Evolutionary conservation across 2,797 vertebrate species (phyloP).

Genomic region (Gobionotothen gibberifrons): DNA sequence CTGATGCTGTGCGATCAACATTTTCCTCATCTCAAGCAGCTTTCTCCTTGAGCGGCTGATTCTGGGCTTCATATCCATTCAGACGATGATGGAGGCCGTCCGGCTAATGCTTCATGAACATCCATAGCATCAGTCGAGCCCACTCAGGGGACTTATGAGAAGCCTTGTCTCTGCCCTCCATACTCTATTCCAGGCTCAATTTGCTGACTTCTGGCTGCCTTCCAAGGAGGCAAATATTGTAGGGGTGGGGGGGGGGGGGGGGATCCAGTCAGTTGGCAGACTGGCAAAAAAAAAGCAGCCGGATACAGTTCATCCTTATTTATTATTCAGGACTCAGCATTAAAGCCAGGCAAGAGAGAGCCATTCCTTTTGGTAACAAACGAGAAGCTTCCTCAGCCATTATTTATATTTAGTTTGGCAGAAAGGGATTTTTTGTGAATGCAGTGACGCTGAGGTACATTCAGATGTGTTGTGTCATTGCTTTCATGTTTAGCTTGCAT

Average conservation of each 20-base stretch:
- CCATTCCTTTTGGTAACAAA: conserved; percentile 53
- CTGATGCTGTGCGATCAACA: conserved; percentile 25
- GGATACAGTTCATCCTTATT: conserved; percentile 67
- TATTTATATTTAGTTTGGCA: conserved; percentile 55
- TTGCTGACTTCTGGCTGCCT: conserved; percentile 64
- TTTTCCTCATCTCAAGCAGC: conserved; percentile 43
- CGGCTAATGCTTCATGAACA: conserved; percentile 62
- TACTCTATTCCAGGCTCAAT: conserved; percentile 77
- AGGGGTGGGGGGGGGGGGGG: conserved; percentile 9
- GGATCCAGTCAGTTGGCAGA: conserved; percentile 61
- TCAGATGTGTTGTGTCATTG: conserved; percentile 60
- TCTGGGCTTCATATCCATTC: conserved; percentile 58
- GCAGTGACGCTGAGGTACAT: conserved; percentile 28
- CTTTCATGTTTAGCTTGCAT: conserved; percentile 49
- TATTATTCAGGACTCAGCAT: conserved; percentile 71
- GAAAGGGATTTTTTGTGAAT: conserved; percentile 27
- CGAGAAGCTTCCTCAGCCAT: conserved; percentile 45
- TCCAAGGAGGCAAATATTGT: conserved; percentile 69
- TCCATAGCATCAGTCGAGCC: conserved; percentile 58
- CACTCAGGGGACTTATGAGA: conserved; percentile 74
- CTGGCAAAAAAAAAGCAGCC: conserved; percentile 55
- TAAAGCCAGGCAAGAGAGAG: conserved; percentile 47
- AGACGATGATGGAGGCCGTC: conserved; percentile 55
- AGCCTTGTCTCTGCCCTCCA: conserved; percentile 71
- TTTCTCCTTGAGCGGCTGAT: conserved; percentile 49